phyloP scores from a whole-genome alignment of 2,797 vertebrate genomes.

The Cyprinodon diabolis region DNA sequence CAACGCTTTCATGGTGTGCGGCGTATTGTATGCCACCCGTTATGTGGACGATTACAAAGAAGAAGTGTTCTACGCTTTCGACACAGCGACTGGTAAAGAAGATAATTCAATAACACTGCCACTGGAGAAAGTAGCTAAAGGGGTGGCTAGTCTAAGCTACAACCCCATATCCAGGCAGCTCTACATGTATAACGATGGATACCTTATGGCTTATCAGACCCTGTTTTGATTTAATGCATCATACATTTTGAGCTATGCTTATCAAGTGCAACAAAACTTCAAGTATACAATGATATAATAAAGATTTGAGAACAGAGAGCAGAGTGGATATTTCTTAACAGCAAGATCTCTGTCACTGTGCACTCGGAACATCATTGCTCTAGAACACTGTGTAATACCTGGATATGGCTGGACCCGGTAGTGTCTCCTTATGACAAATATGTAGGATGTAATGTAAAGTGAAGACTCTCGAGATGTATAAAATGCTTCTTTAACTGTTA shows the following conservation, averaged over 20 bases:
- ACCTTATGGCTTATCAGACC: conserved; percentile 72
- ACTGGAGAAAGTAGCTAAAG: conserved; percentile 71
- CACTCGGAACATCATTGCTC: no score
- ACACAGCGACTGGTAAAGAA: conserved; percentile 72
- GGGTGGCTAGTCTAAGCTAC: conserved; percentile 76
- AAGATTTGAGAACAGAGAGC: no score
- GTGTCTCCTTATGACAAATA: no score
- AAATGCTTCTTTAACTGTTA: no score
- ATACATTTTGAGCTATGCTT: background rate
- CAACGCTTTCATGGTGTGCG: conserved; percentile 79
- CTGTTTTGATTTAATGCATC: conserved; percentile 40
- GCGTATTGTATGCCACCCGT: conserved; percentile 78
- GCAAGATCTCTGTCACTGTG: no score
- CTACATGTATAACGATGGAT: conserved; percentile 79
- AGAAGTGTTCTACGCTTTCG: conserved; percentile 80
- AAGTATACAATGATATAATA: background rate
- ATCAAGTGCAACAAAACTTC: background rate
- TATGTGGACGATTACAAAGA: conserved; percentile 60
- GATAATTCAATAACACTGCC: conserved; percentile 65
- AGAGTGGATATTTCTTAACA: no score
- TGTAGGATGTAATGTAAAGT: no score
- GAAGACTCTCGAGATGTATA: no score
- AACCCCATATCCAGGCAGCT: conserved; percentile 71
- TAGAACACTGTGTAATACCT: no score
- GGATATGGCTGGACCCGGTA: no score